Percentiles rank a stretch among this genome's conserved stretches.
These are phyloP conservation scores for Callaeas wilsoni DNA, from an alignment of 2,113 vertebrate genomes.

Conservation along the genomic window DNA sequence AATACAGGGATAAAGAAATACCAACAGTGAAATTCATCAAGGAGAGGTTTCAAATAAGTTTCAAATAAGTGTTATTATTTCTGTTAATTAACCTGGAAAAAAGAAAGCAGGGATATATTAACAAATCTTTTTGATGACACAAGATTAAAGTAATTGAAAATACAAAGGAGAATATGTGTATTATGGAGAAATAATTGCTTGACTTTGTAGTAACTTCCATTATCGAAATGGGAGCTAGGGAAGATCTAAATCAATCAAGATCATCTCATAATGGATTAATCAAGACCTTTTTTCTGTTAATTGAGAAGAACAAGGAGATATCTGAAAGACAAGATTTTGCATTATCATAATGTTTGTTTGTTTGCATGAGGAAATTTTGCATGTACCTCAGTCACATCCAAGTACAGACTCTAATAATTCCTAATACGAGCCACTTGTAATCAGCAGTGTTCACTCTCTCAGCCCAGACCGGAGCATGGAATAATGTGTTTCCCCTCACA, in stretches of 20 bases:
- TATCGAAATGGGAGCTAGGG: neutral
- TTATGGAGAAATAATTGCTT: neutral
- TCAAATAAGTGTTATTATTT: neutral
- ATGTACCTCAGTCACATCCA: neutral
- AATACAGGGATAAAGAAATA: neutral
- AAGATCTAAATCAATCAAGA: neutral
- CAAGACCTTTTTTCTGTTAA: neutral
- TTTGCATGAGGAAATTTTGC: neutral
- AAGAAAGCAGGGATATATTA: neutral
- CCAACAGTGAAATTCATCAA: neutral
- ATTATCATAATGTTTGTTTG: neutral
- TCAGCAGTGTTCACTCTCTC: neutral
- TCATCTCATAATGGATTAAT: neutral
- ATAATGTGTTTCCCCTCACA: neutral
- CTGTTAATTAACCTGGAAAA: neutral
- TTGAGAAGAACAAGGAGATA: neutral
- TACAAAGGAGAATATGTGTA: neutral
- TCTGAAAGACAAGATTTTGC: neutral
- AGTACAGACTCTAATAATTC: neutral
- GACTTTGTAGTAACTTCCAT: neutral
- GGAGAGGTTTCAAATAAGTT: neutral
- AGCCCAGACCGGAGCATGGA: neutral
- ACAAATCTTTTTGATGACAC: neutral
- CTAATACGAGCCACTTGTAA: neutral
- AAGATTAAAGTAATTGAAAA: neutral